These are phyloP conservation scores for Archaeoteleia sp. DNA, from an alignment of 2,888 invertebrate genomes.

Conservation along the genomic window DNA sequence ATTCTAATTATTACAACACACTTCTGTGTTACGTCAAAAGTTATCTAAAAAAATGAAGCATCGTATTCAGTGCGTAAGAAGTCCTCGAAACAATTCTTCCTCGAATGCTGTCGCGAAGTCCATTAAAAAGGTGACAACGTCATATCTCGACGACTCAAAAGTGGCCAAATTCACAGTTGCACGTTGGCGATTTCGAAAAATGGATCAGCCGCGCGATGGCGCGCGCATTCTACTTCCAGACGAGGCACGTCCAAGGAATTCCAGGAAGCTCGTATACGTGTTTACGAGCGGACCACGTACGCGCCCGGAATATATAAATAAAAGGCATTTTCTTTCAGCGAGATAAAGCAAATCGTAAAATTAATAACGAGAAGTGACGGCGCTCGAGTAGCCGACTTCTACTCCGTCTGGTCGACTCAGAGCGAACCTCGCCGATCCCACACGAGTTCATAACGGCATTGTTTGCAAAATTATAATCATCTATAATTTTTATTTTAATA, in stretches of 20 bases:
- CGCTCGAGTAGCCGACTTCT: too few relatives aligned
- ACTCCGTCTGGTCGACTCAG: too few relatives aligned
- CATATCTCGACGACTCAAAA: constrained; percentile 44
- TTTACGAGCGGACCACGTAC: constrained; percentile 53
- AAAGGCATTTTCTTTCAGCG: constrained; percentile 38
- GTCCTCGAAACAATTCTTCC: too few relatives aligned
- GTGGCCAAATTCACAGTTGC: constrained; percentile 28
- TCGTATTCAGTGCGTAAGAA: too few relatives aligned
- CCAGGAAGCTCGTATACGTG: constrained; percentile 54
- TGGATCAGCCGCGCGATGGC: constrained; percentile 20
- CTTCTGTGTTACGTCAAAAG: too few relatives aligned
- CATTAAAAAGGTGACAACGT: constrained; percentile 48
- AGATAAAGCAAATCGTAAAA: constrained; percentile 50
- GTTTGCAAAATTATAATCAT: too few relatives aligned
- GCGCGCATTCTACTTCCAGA: neutral
- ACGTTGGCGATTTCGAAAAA: constrained; percentile 35
- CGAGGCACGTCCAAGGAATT: constrained; percentile 53
- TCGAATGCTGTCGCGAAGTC: constrained; percentile 31
- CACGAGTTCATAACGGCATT: too few relatives aligned
- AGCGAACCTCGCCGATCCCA: too few relatives aligned
- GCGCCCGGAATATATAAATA: constrained; percentile 50
- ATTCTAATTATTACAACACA: too few relatives aligned
- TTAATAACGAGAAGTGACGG: constrained; percentile 53
- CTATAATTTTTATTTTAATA: too few relatives aligned
- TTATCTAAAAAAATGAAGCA: too few relatives aligned